Conservation (phyloP, 2,797 vertebrate genomes). For the Poecilia picta region DNA sequence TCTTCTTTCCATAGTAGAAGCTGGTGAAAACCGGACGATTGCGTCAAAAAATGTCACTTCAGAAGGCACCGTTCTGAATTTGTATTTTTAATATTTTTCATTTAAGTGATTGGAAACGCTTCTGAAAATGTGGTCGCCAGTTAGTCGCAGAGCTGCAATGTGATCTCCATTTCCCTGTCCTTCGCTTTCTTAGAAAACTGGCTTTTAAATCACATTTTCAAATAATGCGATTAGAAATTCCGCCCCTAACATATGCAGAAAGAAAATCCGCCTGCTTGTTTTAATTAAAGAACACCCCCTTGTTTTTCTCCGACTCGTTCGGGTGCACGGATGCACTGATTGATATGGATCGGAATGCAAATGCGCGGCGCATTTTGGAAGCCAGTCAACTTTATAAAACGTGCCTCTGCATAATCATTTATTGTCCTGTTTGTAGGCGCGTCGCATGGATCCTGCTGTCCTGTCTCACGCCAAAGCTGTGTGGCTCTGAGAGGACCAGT, state of each 20-base stretch:
- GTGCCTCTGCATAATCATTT: constrained; percentile 67
- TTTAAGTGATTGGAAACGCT: constrained; percentile 38
- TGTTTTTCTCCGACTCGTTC: constrained; percentile 46
- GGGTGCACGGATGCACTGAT: constrained; percentile 50
- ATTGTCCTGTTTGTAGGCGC: constrained; percentile 41
- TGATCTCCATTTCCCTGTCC: neutral
- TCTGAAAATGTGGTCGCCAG: constrained; percentile 53
- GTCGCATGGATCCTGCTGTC: constrained; percentile 33
- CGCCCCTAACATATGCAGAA: neutral
- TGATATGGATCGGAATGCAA: constrained; percentile 74
- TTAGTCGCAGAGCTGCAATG: constrained; percentile 68
- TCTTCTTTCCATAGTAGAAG: constrained; percentile 6
- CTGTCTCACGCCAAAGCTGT: constrained; percentile 48
- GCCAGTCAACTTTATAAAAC: constrained; percentile 79
- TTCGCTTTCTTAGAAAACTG: constrained; percentile 6
- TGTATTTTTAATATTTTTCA: neutral
- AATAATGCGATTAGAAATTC: constrained; percentile 15
- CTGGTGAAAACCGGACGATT: constrained; percentile 6
- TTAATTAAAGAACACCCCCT: constrained; percentile 14
- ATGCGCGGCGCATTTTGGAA: constrained; percentile 71
- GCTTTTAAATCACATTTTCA: neutral
- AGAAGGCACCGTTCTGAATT: neutral
- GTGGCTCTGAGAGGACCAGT: constrained; percentile 12
- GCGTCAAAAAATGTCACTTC: constrained; percentile 3
- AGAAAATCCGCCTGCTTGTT: constrained; percentile 6